Percentiles rank a stretch among this genome's conserved stretches.
Evolutionary conservation across 2,113 vertebrate genomes (phyloP).

Genomic region (Perognathus longimembris): DNA sequence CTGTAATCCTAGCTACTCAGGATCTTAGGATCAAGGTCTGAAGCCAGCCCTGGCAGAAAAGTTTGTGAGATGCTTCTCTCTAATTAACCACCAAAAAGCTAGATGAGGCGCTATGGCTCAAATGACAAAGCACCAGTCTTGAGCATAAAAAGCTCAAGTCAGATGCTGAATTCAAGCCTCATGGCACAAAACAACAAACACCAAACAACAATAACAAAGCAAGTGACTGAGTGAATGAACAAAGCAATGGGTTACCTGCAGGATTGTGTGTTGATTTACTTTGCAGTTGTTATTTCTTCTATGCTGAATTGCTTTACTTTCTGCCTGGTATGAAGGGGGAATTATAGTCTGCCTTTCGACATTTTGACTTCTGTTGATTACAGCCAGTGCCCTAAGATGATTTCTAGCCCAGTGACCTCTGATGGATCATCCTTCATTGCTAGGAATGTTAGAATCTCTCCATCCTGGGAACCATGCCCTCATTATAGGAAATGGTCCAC

Average conservation of each 20-base stretch:
- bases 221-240: constrained; percentile 52
- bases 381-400: constrained; percentile 57
- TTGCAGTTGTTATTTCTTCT: background rate
- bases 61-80: no score
- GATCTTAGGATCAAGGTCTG: no score
- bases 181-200: no score
- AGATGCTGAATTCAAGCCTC: no score
- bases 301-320: constrained; percentile 9
- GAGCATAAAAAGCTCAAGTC: no score
- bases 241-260: background rate
- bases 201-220: no score
- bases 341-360: constrained; percentile 35
- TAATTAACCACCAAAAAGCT: no score
- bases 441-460: constrained; percentile 54
- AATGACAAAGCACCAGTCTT: no score
- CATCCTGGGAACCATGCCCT: constrained; percentile 45
- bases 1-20: background rate
- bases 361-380: constrained; percentile 68
- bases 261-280: constrained; percentile 48
- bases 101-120: no score
- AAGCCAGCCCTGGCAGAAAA: no score
- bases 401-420: constrained; percentile 55
- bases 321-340: constrained; percentile 26
- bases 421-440: constrained; percentile 55
- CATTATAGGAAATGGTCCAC: constrained; percentile 52